phyloP scores from a whole-genome alignment of 1,140 invertebrate species.

The Popillia japonica region DNA sequence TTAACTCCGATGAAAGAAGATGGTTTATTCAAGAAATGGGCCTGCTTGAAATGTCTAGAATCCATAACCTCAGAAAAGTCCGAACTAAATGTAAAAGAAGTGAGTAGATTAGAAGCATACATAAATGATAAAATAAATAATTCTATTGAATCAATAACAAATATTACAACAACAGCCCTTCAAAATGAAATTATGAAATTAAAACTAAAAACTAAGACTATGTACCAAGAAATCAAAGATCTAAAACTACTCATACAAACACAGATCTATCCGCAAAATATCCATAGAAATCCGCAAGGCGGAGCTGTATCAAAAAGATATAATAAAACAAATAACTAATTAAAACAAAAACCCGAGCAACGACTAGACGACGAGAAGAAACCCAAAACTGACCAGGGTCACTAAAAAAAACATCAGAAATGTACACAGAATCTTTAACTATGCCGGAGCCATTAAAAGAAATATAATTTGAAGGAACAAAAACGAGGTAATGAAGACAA shows the following conservation, averaged over 20 bases:
- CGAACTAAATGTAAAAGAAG: neutral
- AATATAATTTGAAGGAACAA: neutral
- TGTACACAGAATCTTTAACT: neutral
- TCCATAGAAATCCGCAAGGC: neutral
- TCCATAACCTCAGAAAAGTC: neutral
- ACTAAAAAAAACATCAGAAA: neutral
- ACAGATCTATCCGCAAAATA: neutral
- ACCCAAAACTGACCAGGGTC: neutral
- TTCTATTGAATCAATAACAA: neutral
- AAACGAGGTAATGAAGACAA: neutral
- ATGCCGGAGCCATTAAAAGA: neutral
- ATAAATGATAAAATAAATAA: neutral
- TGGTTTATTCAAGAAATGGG: neutral
- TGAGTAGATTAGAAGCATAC: neutral
- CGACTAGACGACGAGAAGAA: neutral
- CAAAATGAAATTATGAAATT: neutral
- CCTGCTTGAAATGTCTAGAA: neutral
- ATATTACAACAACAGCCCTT: neutral
- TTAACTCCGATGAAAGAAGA: neutral
- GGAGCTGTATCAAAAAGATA: neutral
- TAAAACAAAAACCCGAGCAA: neutral
- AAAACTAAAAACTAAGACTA: neutral
- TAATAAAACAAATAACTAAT: neutral
- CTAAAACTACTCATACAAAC: neutral
- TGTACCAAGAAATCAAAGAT: neutral